Base-by-base conservation (phyloP, 2,797 vertebrate genomes). In the Bovichtus diacanthus region DNA sequence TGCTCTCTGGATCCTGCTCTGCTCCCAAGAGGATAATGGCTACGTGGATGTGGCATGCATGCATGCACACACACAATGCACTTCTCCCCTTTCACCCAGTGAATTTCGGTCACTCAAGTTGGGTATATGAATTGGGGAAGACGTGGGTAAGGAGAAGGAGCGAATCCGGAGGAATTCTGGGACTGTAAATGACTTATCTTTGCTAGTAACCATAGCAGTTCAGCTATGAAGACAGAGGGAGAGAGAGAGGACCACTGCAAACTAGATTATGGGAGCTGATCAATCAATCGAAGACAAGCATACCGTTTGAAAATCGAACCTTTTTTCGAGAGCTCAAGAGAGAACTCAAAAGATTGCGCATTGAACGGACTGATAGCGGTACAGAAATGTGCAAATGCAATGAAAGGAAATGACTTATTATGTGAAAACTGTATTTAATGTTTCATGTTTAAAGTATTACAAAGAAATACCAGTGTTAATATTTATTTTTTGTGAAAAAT, bases 401-500 rank as follows among this genome's bases (percentile, higher is more conserved):
- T 38, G n/a, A 71, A 41, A 72, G 44, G 41, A 83, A 54, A 69
- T n/a, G 0, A 55, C 11, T 34, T 10, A 58, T 8, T 54, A 63
- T 82, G 38, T 83, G 36, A 75, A 63, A 68, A 70, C 29, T 83
- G 67, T 90, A 84, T 90, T 91, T 88, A 84, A 87, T 82, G 63
- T 90, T 91, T 89, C 85, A 88, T 81, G 61, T 73, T 78, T 29
- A 23, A 74, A 49, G 31, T 82, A 59, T 55, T 75, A 43, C 44
- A 23, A 78, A 73, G 31, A 31, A 63, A 60, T n/a, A 31, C 3
- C 16, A 27, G 16, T 61, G 23, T 56, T 74, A 12, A 67, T 93
- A 93, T 94, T 92, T 93, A 94, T 92, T 93, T 65, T 75, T 83
- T 71, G 15, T 50, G 18, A 3, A 61, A 84, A 90, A 90, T 88